Evolutionary conservation across 2,113 vertebrate genomes (phyloP), one percentile per base, ranked within the genome.

Genomic region (Chamaetylas fuelleborni): DNA sequence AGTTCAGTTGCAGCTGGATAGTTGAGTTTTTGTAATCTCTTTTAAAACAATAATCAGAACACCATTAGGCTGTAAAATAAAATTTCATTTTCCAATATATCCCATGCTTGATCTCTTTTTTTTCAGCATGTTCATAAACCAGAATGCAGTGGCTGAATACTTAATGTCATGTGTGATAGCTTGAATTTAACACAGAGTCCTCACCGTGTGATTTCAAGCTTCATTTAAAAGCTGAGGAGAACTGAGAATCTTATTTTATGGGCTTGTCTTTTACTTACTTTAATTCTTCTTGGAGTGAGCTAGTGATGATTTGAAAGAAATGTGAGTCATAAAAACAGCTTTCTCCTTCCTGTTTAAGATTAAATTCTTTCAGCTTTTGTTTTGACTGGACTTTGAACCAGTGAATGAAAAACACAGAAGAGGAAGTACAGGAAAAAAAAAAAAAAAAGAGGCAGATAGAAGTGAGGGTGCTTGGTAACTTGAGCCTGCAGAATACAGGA

Each of bases 181-280:
- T 33, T 85, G 58, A 69, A 70, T 90, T 90, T 86, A 83, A 80
- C 29, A 45, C 31, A 45, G 26, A 34, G 40, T 78, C 56, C 71
- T 86, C 86, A 54, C 71, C 0, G 0, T 93, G 72, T n/a, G 43
- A 42, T 84, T 93, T 95, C 42, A 94, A 78, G 64, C 71, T 88
- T 93, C 65, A 82, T 77, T 93, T 91, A 77, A 88, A 93, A 92
- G 73, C 57, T 78, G 33, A 79, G 61, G 61, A 86, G 83, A 86
- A 90, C 76, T 2, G 2, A 78, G 53, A 84, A 60, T 78, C 57
- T 95, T 28, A 29, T n/a, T 80, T 70, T 70, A 92, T 70, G 28
- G 47, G 29, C 57, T 86, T 83, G 67, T 71, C 50, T 82, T 93
- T 42, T 64, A 84, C 40, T 29, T 82, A 25, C 12, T 91, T 87